Percentiles rank a stretch among this genome's conserved stretches.
Evolutionary conservation across 2,797 vertebrate species (phyloP).

Genomic region (Lates japonicus): DNA sequence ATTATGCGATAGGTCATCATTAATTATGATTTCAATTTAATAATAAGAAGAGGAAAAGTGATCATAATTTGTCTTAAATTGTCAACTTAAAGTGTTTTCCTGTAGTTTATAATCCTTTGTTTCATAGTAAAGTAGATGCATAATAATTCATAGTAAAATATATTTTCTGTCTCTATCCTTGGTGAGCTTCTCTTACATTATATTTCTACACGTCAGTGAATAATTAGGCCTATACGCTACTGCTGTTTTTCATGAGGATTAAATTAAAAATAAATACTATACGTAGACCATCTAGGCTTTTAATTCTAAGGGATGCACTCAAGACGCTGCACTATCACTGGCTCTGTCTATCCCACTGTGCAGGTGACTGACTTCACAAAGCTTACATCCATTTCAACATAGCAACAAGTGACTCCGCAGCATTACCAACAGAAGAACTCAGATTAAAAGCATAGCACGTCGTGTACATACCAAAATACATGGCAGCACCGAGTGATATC

Average conservation of each 20-base stretch:
- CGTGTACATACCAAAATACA: conserved; percentile 81
- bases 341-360: background rate
- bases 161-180: background rate
- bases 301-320: background rate
- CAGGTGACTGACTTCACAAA: conserved; percentile 58
- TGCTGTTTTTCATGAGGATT: background rate
- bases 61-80: background rate
- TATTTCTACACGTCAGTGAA: background rate
- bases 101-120: background rate
- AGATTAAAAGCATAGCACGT: conserved; percentile 5
- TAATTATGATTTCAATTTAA: background rate
- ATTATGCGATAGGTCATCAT: background rate
- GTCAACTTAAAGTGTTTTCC: background rate
- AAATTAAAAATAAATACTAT: background rate
- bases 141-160: background rate
- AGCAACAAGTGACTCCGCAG: conserved; percentile 77
- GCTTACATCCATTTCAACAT: conserved; percentile 38
- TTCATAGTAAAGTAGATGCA: too few species aligned
- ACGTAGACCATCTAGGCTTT: background rate
- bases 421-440: background rate
- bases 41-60: background rate
- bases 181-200: background rate
- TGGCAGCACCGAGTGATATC: conserved; percentile 47
- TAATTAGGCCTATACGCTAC: background rate
- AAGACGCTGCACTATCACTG: background rate